Conservation (phyloP, 92 coral and sea anemone genomes). For the Siderastrea radians region DNA sequence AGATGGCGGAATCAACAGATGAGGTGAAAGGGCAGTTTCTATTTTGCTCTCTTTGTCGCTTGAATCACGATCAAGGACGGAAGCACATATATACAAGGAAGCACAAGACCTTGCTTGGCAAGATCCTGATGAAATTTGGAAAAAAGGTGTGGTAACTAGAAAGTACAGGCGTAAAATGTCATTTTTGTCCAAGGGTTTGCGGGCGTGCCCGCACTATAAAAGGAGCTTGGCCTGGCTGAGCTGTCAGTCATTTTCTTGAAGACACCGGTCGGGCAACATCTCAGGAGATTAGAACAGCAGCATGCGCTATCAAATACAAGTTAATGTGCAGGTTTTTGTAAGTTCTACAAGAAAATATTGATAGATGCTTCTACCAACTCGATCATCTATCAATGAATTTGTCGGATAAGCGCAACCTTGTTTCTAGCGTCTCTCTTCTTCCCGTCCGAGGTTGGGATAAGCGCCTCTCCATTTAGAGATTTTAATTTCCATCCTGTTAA, state of each 20-base stretch:
- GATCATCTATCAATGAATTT: no score
- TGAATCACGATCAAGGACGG: slow-evolving; percentile 92
- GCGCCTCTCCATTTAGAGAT: no score
- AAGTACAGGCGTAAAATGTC: background rate
- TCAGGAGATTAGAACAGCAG: no score
- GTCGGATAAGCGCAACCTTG: no score
- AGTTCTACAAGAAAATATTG: no score
- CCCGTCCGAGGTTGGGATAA: no score
- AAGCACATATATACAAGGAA: slow-evolving; percentile 90
- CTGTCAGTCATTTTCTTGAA: background rate
- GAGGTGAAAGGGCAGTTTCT: slow-evolving; percentile 55
- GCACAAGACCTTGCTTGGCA: slow-evolving; percentile 71
- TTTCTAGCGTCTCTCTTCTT: no score
- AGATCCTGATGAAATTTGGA: slow-evolving; percentile 82
- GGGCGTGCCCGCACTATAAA: background rate
- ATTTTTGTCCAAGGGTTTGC: background rate
- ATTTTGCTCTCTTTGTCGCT: slow-evolving; percentile 88
- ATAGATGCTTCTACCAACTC: no score
- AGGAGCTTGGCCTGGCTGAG: background rate
- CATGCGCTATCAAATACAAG: no score
- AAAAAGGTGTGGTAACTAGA: slow-evolving; percentile 75
- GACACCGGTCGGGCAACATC: background rate
- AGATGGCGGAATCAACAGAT: slow-evolving; percentile 81
- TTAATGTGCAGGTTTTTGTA: no score
- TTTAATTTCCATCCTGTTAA: no score